Base-by-base conservation (phyloP, 2,797 vertebrate genomes). In the Acanthiza pusilla region DNA sequence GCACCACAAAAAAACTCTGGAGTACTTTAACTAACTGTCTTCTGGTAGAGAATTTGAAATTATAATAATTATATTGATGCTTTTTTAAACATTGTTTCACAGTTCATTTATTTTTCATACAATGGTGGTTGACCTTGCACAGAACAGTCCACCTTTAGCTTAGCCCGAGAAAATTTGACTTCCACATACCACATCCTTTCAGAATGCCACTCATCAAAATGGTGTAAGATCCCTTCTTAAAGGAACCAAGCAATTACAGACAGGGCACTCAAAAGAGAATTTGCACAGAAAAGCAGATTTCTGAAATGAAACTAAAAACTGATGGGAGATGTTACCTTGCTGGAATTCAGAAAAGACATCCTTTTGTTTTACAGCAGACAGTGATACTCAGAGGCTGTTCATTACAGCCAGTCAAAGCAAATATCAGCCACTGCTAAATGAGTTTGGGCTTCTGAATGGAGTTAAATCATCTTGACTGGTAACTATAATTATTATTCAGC, bases 401-500 rank as follows among this genome's bases (percentile, higher is more conserved):
- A 55, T 66, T 88, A 81, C 34, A 84, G 82, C 21, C 66, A 90
- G 66, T 26, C 54, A 92, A 91, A 87, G 78, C 21, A 91, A 87
- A 58, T 34, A 16, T 25, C 82, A 70, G 38, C n/a, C 60, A 89
- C 13, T 66, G 34, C 60, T 79, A 82, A 71, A 78, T 16, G 51
- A 82, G n/a, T 85, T 82, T 42, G 63, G 19, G 40, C 16, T 85
- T 55, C 13, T 73, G 57, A 92, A 91, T 63, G 34, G 36, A 85
- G 60, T 38, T 71, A 89, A 91, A 75, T 87, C 58, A 91, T 87
- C 51, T 82, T 91, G 78, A 91, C 43, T 88, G 84, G 61, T 75
- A 94, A 67, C 32, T 95, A 32, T 77, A 79, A 73, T 71, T 91
- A 93, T 85, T 88, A 81, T 21, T 89, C 32, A 85, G 71, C 25